Conservation (phyloP, 2,113 vertebrate species). For the cattle (Bos taurus) region DNA sequence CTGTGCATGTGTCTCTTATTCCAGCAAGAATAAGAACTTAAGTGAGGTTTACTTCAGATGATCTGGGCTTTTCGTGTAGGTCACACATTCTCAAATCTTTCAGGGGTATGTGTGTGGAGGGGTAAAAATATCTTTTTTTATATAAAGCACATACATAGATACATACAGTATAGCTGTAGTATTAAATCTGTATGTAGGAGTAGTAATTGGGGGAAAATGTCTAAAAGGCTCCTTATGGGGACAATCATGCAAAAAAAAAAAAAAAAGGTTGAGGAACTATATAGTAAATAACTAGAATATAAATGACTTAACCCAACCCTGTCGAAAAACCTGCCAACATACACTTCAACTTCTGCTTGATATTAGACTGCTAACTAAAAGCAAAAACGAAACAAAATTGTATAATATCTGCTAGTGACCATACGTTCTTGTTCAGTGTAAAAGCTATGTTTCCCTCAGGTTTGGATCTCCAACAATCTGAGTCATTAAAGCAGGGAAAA, state of each 20-base stretch:
- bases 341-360: neutral
- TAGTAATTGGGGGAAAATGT: neutral
- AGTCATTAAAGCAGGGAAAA: neutral
- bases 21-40: neutral
- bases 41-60: neutral
- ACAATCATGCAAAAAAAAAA: neutral
- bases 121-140: neutral
- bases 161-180: neutral
- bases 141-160: neutral
- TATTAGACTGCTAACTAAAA: constrained; percentile 47
- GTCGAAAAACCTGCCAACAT: neutral
- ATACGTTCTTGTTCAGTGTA: neutral
- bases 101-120: neutral
- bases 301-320: constrained; percentile 10
- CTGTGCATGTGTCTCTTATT: neutral
- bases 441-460: neutral
- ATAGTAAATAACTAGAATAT: neutral
- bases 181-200: neutral
- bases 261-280: neutral
- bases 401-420: constrained; percentile 13
- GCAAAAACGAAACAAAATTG: constrained; percentile 50
- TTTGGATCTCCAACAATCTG: neutral
- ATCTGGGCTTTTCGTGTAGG: neutral
- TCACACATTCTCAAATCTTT: neutral
- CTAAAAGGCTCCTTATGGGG: neutral